phyloP scores from a whole-genome alignment of 2,888 invertebrate genomes.

The Thera britannica region DNA sequence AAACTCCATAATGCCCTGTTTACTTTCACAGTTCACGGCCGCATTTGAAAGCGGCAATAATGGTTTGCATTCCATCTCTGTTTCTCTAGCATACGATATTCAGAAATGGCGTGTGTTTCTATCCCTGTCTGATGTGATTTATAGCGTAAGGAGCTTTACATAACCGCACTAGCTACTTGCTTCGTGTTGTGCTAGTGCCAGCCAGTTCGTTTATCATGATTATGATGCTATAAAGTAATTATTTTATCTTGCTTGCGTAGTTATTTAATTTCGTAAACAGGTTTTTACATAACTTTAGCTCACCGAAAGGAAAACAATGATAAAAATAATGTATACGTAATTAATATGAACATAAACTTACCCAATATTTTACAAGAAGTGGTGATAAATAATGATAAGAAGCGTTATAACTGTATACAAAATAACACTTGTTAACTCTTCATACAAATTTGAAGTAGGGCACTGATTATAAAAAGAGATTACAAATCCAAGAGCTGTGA shows the following conservation, averaged over 20 bases:
- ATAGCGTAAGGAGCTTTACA: constrained; percentile 67
- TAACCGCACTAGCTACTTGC: constrained; percentile 68
- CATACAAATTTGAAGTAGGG: constrained; percentile 20
- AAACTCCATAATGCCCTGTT: constrained; percentile 62
- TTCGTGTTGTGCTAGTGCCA: constrained; percentile 62
- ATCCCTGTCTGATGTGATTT: constrained; percentile 70
- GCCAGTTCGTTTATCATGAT: constrained; percentile 70
- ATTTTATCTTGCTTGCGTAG: constrained; percentile 66
- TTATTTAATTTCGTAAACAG: background rate
- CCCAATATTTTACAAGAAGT: background rate
- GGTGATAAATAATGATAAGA: background rate
- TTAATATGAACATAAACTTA: background rate
- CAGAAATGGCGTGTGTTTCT: constrained; percentile 38
- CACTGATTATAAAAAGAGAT: constrained; percentile 19
- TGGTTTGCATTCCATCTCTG: constrained; percentile 47
- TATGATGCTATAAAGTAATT: constrained; percentile 73
- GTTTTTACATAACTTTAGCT: constrained; percentile 1
- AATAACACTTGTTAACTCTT: background rate
- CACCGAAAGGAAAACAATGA: background rate
- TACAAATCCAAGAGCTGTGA: constrained; percentile 19
- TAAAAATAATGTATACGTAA: background rate
- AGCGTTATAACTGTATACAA: background rate
- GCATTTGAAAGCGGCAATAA: constrained; percentile 49
- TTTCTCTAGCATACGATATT: constrained; percentile 38
- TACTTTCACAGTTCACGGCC: constrained; percentile 76